Conservation (phyloP, 2,888 invertebrate species). For the Hesperia comma region DNA sequence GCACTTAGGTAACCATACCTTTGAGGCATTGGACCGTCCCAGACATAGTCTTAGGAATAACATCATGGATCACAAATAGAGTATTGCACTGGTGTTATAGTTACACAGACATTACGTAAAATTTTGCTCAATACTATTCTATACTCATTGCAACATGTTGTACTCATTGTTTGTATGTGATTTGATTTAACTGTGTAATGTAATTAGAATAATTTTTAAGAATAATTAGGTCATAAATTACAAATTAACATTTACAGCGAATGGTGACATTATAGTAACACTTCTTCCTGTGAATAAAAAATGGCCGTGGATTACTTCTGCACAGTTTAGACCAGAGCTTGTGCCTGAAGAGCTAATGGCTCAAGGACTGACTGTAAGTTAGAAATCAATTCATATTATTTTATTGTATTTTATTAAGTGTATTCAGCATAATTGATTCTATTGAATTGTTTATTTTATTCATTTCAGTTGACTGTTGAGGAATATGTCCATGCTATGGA, state of each 20-base stretch:
- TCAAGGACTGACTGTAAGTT: constrained; percentile 91
- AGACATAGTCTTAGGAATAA: no score
- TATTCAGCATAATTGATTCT: no score
- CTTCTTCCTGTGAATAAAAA: constrained; percentile 93
- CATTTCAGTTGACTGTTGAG: constrained; percentile 94
- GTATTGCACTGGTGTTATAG: no score
- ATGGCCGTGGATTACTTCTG: constrained; percentile 96
- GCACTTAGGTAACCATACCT: no score
- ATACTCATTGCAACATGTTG: no score
- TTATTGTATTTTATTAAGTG: no score
- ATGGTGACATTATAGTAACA: constrained; percentile 96
- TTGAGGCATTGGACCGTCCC: no score
- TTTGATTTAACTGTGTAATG: not conserved
- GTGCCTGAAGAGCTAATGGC: constrained; percentile 98
- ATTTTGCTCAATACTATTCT: no score
- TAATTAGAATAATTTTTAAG: not conserved
- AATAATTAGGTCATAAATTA: no score
- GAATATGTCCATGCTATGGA: constrained; percentile 98
- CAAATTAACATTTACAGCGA: constrained; percentile 83
- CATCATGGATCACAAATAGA: no score
- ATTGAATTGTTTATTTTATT: constrained; percentile 28
- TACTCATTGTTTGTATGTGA: not conserved
- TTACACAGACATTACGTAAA: no score
- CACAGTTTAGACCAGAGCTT: constrained; percentile 94
- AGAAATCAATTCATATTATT: not conserved